Conservation (phyloP, 2,888 invertebrate genomes). For the Kuschelorhynchus macadamiae region DNA sequence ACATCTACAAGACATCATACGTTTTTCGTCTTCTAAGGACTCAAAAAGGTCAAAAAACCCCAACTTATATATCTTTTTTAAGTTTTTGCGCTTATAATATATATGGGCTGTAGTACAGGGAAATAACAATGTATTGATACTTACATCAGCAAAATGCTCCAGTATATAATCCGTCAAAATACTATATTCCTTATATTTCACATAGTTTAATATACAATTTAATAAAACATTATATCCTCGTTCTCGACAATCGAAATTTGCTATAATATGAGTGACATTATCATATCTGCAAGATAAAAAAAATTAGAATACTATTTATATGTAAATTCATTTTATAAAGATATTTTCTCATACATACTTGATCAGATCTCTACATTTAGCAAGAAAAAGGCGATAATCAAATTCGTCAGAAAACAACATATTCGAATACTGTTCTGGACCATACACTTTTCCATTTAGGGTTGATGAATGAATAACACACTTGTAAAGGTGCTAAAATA, state of each 20-base stretch:
- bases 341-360: constrained; percentile 39
- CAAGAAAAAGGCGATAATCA: constrained; percentile 52
- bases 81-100: too few relatives aligned
- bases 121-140: too few relatives aligned
- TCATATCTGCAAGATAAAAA: constrained; percentile 48
- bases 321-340: background rate
- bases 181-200: constrained; percentile 51
- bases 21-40: too few relatives aligned
- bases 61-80: too few relatives aligned
- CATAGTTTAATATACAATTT: constrained; percentile 51
- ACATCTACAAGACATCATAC: too few relatives aligned
- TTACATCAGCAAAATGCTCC: constrained; percentile 52
- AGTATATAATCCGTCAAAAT: constrained; percentile 49
- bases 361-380: constrained; percentile 51
- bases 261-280: constrained; percentile 50
- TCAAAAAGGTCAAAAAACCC: too few relatives aligned
- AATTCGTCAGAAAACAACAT: constrained; percentile 53
- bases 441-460: constrained; percentile 49
- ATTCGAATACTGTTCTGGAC: constrained; percentile 53
- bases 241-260: constrained; percentile 48
- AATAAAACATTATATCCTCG: constrained; percentile 51
- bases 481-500: constrained; percentile 51
- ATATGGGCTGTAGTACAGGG: too few relatives aligned
- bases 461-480: constrained; percentile 46
- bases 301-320: background rate